Evolutionary conservation across 2,113 vertebrate genomes (phyloP).

Genomic region (Synchiropus splendidus): DNA sequence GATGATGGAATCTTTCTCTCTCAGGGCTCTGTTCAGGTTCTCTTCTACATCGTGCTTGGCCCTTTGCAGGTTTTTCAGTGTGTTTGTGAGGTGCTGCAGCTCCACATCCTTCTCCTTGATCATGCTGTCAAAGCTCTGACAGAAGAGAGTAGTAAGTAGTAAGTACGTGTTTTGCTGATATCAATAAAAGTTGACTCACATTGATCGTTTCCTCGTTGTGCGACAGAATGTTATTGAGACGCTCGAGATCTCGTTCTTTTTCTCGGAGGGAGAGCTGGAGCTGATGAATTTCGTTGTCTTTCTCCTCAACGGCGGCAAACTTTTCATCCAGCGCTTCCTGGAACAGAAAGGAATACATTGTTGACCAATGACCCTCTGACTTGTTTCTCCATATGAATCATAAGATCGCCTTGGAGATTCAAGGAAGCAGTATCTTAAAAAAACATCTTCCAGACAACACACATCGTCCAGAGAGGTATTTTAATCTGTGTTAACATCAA

Average conservation of each 20-base stretch:
- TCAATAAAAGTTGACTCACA: constrained; percentile 39
- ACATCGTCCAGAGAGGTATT: too few relatives aligned
- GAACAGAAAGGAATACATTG: constrained; percentile 3
- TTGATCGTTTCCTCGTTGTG: constrained; percentile 69
- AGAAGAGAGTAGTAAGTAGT: not conserved
- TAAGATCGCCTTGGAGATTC: too few relatives aligned
- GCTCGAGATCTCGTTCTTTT: constrained; percentile 67
- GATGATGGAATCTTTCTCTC: constrained; percentile 73
- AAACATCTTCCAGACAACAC: too few relatives aligned
- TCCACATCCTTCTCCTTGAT: constrained; percentile 78
- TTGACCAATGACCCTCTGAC: too few relatives aligned
- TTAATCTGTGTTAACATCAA: not conserved
- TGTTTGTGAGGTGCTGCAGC: constrained; percentile 71
- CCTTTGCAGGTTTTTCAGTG: constrained; percentile 68
- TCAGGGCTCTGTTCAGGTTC: constrained; percentile 67
- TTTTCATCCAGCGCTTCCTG: constrained; percentile 69
- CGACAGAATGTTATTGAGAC: constrained; percentile 63
- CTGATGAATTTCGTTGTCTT: constrained; percentile 70
- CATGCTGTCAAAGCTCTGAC: constrained; percentile 70
- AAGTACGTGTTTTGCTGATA: not conserved
- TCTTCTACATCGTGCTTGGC: constrained; percentile 72
- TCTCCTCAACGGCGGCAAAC: constrained; percentile 69
- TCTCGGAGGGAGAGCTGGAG: constrained; percentile 67
- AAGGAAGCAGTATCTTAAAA: too few relatives aligned
- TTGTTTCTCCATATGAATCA: too few relatives aligned